Base-by-base conservation (phyloP, 2,797 vertebrate genomes). In the Sebastes hubbsi region DNA sequence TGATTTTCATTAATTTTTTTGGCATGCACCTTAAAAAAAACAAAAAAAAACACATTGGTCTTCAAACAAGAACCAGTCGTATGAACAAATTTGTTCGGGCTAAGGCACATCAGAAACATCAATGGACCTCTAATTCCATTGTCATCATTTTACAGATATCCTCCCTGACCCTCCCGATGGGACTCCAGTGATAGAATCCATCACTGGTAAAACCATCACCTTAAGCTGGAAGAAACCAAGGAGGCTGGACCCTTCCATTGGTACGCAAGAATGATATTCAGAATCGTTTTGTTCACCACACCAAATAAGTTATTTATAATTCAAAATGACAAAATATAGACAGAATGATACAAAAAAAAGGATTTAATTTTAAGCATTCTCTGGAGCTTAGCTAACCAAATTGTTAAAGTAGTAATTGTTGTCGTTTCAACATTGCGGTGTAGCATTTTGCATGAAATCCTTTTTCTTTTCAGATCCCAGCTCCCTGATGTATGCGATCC, bases 151-250 rank as follows among this genome's bases (percentile, higher is more conserved):
- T 86, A 36, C 64, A 99, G 99, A 99, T 72, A 96, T 99, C 88
- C 97, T 99, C 74, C 98, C 99, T 1, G 97, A 97, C 3, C 97
- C 98, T 13, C 99, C 99, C 0, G 98, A 98, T 0, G 99, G 98
- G 0, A 95, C 95, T 2, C 98, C 98, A 0, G 92, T 95, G 0
- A 94, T 99, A 55, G 94, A 96, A 32, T 95, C 89, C 22, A 96
- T 99, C 91, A 99, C 97, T 0, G 98, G 99, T 71, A 98, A 96
- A 95, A 96, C 96, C 81, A 93, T 99, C 90, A 97, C 91, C 0
- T 91, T 99, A 68, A 94, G 89, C 20, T 99, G 98, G 99, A 99
- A 97, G 88, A 97, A 97, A 55, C 98, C 98, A 27, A 96, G 94
- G 88, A 96, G 97, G 87, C 94, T 99, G 92, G 98, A 99, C 84